Conservation (phyloP, 1,140 invertebrate species). For the Zaprionus inermis region DNA sequence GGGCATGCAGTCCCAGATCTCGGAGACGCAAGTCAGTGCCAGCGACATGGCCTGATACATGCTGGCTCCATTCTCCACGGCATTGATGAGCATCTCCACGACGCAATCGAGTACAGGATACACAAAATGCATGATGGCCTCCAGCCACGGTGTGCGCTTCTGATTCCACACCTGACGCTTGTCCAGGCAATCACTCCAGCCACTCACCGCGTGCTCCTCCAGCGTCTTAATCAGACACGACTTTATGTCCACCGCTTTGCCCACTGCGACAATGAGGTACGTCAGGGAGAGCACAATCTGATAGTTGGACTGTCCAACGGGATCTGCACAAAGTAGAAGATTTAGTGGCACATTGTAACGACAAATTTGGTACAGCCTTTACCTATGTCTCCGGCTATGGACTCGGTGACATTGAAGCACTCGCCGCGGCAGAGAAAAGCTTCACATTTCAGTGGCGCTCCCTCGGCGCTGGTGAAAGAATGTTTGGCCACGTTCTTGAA, state of each 20-base stretch:
- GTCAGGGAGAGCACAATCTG: conserved; percentile 86
- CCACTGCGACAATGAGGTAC: conserved; percentile 86
- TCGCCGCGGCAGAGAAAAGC: conserved; percentile 88
- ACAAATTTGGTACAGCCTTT: not conserved
- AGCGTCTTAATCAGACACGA: conserved; percentile 87
- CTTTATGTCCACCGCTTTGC: conserved; percentile 87
- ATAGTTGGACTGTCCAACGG: conserved; percentile 84
- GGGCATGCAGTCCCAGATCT: conserved; percentile 88
- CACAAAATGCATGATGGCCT: conserved; percentile 87
- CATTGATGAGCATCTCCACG: conserved; percentile 86
- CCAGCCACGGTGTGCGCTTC: conserved; percentile 89
- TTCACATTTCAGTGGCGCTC: conserved; percentile 85
- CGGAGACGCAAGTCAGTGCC: conserved; percentile 88
- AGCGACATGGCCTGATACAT: conserved; percentile 91
- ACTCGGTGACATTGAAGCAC: conserved; percentile 80
- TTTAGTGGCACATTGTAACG: too few species aligned
- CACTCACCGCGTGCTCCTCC: conserved; percentile 85
- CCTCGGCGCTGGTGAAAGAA: conserved; percentile 70
- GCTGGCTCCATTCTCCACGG: conserved; percentile 88
- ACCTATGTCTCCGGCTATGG: conserved; percentile 71
- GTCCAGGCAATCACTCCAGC: conserved; percentile 89
- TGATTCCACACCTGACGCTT: conserved; percentile 92
- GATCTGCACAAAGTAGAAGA: conserved; percentile 43
- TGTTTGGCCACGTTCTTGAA: conserved; percentile 79
- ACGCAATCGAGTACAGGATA: conserved; percentile 87